Evolutionary conservation across 2,888 invertebrate genomes (phyloP).

Genomic region (Chaetogeoica ovagalla): DNA sequence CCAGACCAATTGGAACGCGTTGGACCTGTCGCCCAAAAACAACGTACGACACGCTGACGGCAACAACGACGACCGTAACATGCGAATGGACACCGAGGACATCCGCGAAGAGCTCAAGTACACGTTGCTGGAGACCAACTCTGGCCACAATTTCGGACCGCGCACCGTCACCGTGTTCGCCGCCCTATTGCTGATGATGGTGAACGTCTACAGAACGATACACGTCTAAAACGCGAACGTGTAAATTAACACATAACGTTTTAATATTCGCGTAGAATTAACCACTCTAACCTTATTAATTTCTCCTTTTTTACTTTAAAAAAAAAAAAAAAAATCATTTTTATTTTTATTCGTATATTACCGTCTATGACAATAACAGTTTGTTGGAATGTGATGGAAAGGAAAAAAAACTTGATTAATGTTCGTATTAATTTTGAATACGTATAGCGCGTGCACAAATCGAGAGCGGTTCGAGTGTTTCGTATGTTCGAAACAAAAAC

Average conservation of each 20-base stretch:
- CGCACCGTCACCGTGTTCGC: background rate
- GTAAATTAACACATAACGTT: background rate
- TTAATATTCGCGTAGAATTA: background rate
- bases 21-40: conserved; percentile 20
- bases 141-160: background rate
- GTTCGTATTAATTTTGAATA: too few relatives aligned
- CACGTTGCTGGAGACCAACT: conserved; percentile 54
- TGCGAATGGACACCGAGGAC: conserved; percentile 56
- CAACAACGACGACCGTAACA: conserved; percentile 53
- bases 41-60: conserved; percentile 26
- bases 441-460: too few relatives aligned
- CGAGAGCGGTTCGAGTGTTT: too few relatives aligned
- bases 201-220: background rate
- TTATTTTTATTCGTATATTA: too few relatives aligned
- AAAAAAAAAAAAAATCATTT: too few relatives aligned
- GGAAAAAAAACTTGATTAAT: too few relatives aligned
- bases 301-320: conserved; percentile 6
- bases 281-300: conserved; percentile 46
- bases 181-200: background rate
- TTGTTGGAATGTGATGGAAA: background rate
- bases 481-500: too few relatives aligned
- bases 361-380: background rate
- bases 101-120: conserved; percentile 57
- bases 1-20: conserved; percentile 17
- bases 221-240: background rate